phyloP scores from a whole-genome alignment of 2,113 vertebrate species.

The Mellivora capensis region DNA sequence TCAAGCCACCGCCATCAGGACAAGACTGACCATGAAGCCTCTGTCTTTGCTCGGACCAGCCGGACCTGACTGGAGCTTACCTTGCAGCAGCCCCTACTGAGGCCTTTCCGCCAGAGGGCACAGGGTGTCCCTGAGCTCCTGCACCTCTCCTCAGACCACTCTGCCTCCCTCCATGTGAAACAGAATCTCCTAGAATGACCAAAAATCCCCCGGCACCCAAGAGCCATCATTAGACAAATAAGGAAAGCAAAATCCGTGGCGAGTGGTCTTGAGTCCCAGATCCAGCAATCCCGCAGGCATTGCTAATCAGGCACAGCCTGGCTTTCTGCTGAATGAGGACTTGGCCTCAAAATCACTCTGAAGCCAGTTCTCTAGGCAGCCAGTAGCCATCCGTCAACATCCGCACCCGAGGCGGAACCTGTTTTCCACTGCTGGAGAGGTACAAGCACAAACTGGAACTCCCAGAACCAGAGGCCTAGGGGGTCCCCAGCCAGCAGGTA shows the following conservation, averaged over 20 bases:
- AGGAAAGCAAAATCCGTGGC: fast-evolving
- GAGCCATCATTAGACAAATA: not conserved
- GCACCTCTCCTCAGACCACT: not conserved
- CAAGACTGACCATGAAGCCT: not conserved
- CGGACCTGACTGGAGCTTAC: fast-evolving
- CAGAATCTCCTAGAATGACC: not conserved
- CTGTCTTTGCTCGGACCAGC: not conserved
- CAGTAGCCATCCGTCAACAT: not conserved
- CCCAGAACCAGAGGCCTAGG: not conserved
- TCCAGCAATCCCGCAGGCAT: fast-evolving
- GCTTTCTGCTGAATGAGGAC: not conserved
- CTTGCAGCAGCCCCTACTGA: not conserved
- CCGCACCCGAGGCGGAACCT: not conserved
- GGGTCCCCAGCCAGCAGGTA: not conserved
- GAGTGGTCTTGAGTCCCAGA: fast-evolving
- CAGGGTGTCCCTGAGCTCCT: fast-evolving
- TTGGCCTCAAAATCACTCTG: not conserved
- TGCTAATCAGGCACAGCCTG: fast-evolving
- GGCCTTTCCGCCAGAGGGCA: not conserved
- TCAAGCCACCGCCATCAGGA: not conserved
- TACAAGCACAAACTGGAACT: not conserved
- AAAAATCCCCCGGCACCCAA: not conserved
- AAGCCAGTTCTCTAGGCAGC: not conserved
- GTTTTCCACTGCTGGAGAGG: not conserved
- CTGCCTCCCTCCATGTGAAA: not conserved